Conservation (phyloP, 2,113 vertebrate species). For the Pimephales promelas region DNA sequence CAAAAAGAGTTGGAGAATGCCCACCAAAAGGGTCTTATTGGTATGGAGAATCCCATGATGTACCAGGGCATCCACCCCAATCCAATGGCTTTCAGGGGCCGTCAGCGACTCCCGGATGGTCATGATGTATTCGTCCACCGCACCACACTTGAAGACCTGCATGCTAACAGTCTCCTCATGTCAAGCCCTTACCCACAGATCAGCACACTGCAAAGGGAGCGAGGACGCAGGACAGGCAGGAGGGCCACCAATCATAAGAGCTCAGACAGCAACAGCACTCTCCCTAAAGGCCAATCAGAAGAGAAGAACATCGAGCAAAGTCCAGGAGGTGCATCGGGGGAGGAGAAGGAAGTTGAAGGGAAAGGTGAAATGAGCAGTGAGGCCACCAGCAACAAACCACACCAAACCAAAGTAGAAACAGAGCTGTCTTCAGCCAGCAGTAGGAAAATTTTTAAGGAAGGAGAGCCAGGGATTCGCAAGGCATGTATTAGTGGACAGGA, state of each 20-base stretch:
- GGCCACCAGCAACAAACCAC: slow-evolving; percentile 65
- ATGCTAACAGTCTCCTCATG: slow-evolving; percentile 82
- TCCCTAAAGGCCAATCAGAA: slow-evolving; percentile 77
- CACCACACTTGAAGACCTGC: slow-evolving; percentile 80
- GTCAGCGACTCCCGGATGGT: slow-evolving; percentile 79
- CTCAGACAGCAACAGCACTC: slow-evolving; percentile 67
- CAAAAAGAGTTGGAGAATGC: slow-evolving; percentile 91
- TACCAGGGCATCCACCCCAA: slow-evolving; percentile 78
- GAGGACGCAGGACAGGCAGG: slow-evolving; percentile 79
- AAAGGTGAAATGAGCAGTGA: slow-evolving; percentile 80
- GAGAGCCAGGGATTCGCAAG: slow-evolving; percentile 73
- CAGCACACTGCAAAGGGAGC: slow-evolving; percentile 83
- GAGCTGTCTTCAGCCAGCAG: slow-evolving; percentile 64
- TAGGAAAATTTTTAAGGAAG: slow-evolving; percentile 77
- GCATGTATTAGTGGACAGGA: slow-evolving; percentile 71
- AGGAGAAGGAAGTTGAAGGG: slow-evolving; percentile 81
- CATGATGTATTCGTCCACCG: slow-evolving; percentile 85
- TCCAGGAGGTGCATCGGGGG: slow-evolving; percentile 69
- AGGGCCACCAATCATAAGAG: slow-evolving; percentile 79
- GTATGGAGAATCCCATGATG: slow-evolving; percentile 81
- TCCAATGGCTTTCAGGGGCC: slow-evolving; percentile 80
- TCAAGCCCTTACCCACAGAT: slow-evolving; percentile 82
- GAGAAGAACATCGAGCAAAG: slow-evolving; percentile 76
- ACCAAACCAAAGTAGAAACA: slow-evolving; percentile 74
- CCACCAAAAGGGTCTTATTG: slow-evolving; percentile 83